A percentile compares a stretch with the other conserved stretches of the same genome.
Conservation (phyloP, 2,888 invertebrate species). For the Metellina segmentata region DNA sequence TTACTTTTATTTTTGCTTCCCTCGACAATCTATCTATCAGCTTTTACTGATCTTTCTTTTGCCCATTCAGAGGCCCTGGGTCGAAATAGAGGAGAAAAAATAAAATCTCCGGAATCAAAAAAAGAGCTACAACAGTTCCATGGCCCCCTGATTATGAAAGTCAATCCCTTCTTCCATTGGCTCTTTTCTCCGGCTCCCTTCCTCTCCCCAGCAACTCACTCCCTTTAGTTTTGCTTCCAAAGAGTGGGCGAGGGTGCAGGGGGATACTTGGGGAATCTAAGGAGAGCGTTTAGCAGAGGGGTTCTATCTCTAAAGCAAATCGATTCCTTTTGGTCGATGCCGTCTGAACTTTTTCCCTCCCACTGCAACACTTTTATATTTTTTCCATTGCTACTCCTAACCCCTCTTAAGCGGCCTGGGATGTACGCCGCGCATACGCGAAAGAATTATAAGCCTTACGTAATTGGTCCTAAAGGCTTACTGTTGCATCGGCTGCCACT, state of each 20-base stretch:
- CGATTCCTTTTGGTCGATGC: constrained; percentile 51
- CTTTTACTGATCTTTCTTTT: constrained; percentile 12
- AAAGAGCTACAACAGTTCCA: constrained; percentile 52
- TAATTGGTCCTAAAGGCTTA: constrained; percentile 30
- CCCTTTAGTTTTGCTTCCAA: constrained; percentile 26
- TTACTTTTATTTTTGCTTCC: constrained; percentile 9
- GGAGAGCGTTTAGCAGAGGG: constrained; percentile 41
- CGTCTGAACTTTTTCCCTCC: constrained; percentile 16
- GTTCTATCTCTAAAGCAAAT: constrained; percentile 37
- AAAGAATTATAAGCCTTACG: constrained; percentile 27
- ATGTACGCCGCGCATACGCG: constrained; percentile 11
- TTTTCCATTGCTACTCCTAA: constrained; percentile 5
- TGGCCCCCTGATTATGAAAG: constrained; percentile 69
- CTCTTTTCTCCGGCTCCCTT: constrained; percentile 10
- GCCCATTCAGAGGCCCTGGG: constrained; percentile 15
- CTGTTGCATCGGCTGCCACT: background rate
- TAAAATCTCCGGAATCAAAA: background rate
- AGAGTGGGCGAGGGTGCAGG: background rate
- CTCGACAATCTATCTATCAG: constrained; percentile 40
- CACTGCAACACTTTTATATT: constrained; percentile 35
- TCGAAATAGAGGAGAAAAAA: constrained; percentile 16
- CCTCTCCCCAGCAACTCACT: background rate
- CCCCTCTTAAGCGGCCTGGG: constrained; percentile 1
- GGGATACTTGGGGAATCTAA: background rate
- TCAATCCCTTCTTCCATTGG: constrained; percentile 59